Base-by-base conservation (phyloP, 1,140 invertebrate species). In the Aphis craccivora region DNA sequence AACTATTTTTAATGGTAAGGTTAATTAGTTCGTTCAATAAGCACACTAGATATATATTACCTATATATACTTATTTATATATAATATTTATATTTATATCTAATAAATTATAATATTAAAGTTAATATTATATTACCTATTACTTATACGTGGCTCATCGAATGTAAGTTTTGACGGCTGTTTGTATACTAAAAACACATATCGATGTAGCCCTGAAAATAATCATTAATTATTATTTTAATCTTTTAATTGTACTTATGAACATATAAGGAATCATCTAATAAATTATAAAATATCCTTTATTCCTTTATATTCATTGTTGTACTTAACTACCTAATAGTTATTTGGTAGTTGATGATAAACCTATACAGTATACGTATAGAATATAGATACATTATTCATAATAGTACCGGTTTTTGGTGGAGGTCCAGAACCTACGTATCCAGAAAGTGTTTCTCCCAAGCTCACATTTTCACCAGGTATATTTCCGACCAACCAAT, bases 401-500 rank as follows among this genome's bases (percentile, higher is more conserved):
- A 84, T 84, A 43, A 25, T 30, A 53, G 23, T 94, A 94, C 97
- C 97, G 35, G 97, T 98, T 92, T 96, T 97, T 94, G 97, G 95
- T 4, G 98, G 98, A 1, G 98, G 98, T 22, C 98, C 98, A 43
- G 98, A 96, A 48, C 98, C 98, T 94, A 99, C 96, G 95, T 99
- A 99, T 1, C 96, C 97, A 22, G 97, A 97, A 0, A 99, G 95
- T 0, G 96, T 96, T 88, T 98, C 97, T 18, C 98, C 99, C 81
- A 96, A 95, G 0, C 95, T 94, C 0, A 99, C 95, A 87, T 98
- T 96, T 93, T 95, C 96, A 40, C 97, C 98, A 11, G 98, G 98
- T 95, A 99, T 98, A 95, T 99, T 99, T 14, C 96, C 97, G 1
- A 99, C 97, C 6, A 99, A 95, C 98, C 98, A 99, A 95, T 99